These are phyloP conservation scores for Zaprionus davidi DNA, from an alignment of 1,140 invertebrate species.

Conservation along the genomic window DNA sequence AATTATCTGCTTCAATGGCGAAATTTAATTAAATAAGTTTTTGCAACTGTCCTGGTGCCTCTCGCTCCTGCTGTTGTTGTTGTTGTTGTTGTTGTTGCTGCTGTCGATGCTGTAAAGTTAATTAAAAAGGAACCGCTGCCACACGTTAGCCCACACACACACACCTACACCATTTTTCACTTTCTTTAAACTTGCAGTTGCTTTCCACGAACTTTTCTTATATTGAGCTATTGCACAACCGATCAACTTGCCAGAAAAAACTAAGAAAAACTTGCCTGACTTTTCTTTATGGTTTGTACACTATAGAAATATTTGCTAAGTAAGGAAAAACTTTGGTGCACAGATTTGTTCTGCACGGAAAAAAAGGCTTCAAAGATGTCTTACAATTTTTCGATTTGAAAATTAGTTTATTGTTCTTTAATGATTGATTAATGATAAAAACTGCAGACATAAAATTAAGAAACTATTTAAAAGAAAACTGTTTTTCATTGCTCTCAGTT, in stretches of 20 bases:
- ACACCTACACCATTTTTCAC: constrained; percentile 15
- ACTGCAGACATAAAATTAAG: too few species aligned
- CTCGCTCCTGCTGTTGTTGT: constrained; percentile 18
- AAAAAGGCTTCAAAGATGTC: too few species aligned
- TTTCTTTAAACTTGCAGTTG: not conserved
- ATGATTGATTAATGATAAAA: too few species aligned
- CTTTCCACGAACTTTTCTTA: constrained; percentile 2
- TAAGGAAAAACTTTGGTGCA: too few species aligned
- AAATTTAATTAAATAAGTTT: constrained; percentile 81
- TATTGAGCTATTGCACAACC: not conserved
- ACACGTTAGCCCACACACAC: constrained; percentile 38
- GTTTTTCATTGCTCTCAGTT: too few species aligned
- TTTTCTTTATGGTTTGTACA: not conserved
- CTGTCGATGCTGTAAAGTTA: constrained; percentile 69
- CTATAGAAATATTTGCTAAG: not conserved
- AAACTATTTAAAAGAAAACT: too few species aligned
- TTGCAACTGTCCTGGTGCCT: constrained; percentile 47
- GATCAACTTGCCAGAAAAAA: constrained; percentile 17
- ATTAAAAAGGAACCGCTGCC: constrained; percentile 71
- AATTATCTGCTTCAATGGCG: constrained; percentile 79
- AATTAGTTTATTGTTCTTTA: too few species aligned
- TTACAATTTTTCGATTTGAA: too few species aligned
- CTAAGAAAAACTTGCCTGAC: not conserved
- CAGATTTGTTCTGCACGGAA: too few species aligned
- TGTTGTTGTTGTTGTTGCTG: constrained; percentile 26